Conservation (phyloP, 2,888 invertebrate genomes). For the Trissolcus japonicus region DNA sequence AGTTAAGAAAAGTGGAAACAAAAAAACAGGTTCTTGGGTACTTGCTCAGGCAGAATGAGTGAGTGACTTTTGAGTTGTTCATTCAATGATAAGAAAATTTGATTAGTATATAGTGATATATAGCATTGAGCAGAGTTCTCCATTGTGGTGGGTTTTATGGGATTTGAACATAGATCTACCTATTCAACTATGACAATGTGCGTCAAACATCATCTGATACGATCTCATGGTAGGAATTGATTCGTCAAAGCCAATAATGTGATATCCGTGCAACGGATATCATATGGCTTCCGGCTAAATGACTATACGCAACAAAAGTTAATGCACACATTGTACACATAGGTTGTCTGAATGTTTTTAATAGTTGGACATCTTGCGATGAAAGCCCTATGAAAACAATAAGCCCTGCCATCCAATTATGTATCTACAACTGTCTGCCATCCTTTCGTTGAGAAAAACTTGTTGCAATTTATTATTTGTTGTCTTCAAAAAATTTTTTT, state of each 20-base stretch:
- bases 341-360: slow-evolving; percentile 19
- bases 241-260: slow-evolving; percentile 60
- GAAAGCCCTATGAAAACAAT: slow-evolving; percentile 64
- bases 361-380: slow-evolving; percentile 42
- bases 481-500: too few relatives aligned
- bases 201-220: slow-evolving; percentile 2
- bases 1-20: too few relatives aligned
- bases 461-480: neutral
- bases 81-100: too few relatives aligned
- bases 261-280: slow-evolving; percentile 59
- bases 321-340: slow-evolving; percentile 40
- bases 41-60: too few relatives aligned
- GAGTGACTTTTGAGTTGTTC: too few relatives aligned
- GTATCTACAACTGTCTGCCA: slow-evolving; percentile 41
- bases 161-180: too few relatives aligned
- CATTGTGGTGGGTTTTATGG: too few relatives aligned
- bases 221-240: slow-evolving; percentile 41
- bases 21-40: too few relatives aligned
- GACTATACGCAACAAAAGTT: slow-evolving; percentile 58
- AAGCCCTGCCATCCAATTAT: slow-evolving; percentile 65
- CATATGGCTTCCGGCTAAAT: slow-evolving; percentile 65
- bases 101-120: too few relatives aligned
- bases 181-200: neutral
- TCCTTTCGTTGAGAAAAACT: neutral
- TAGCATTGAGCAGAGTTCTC: too few relatives aligned